Conservation (phyloP, 1,140 invertebrate species). For the Centruroides vittatus region DNA sequence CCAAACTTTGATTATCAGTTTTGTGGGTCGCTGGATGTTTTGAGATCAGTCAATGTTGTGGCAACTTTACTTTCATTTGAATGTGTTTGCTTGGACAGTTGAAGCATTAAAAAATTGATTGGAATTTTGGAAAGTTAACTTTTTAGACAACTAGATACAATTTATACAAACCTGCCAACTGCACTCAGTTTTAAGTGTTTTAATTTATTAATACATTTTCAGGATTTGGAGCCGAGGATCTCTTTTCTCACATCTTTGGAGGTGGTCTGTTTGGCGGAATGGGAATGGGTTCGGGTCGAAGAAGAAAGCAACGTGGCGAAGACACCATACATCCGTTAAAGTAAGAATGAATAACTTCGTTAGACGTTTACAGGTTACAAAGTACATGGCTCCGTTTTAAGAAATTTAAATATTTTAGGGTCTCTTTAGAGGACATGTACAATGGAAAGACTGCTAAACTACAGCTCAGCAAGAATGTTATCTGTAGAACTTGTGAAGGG, state of each 20-base stretch:
- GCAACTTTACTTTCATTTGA: too few relatives aligned
- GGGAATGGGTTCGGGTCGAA: constrained; percentile 29
- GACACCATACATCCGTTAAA: constrained; percentile 51
- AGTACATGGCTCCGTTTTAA: background rate
- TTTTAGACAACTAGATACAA: too few relatives aligned
- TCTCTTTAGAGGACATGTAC: constrained; percentile 34
- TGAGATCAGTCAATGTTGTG: too few relatives aligned
- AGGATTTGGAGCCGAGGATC: constrained; percentile 33
- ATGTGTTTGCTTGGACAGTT: too few relatives aligned
- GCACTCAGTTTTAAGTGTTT: too few relatives aligned
- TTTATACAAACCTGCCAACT: too few relatives aligned
- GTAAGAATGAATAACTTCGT: constrained; percentile 26
- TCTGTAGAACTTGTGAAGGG: constrained; percentile 33
- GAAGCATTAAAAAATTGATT: too few relatives aligned
- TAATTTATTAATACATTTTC: too few relatives aligned
- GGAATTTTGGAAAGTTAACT: too few relatives aligned
- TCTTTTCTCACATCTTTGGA: constrained; percentile 49
- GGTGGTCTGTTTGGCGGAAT: constrained; percentile 32
- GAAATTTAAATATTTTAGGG: constrained; percentile 20
- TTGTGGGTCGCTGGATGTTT: too few relatives aligned
- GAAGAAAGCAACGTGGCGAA: constrained; percentile 40
- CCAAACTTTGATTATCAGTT: too few relatives aligned
- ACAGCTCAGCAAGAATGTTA: constrained; percentile 30
- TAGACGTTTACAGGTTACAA: background rate
- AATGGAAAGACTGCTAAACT: constrained; percentile 34